Base-by-base conservation (phyloP, 2,113 vertebrate genomes). In the Neolamprologus hecqui region DNA sequence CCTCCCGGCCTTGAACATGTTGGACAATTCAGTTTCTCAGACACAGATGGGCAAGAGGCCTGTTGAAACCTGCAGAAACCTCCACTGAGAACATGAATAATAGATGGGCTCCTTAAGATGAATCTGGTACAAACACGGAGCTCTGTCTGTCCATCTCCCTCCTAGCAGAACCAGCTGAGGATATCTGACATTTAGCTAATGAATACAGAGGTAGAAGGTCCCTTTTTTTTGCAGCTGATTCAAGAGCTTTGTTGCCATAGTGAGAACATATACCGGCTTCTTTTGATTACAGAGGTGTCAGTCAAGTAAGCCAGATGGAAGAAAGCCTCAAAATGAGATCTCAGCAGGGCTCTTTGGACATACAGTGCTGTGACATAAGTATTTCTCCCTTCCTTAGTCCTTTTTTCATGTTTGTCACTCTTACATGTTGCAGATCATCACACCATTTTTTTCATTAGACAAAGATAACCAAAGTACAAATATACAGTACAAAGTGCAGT, bases 121-220 rank as follows among this genome's bases (percentile, higher is more conserved):
- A 89, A 82, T 35, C 31, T 47, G 60, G 82, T 84, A 51, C 54
- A 81, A 73, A 79, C 6, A 45, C n/a, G 28, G 63, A 82, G 81
- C 75, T 88, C 73, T 47, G 81, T 88, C 85, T n/a, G 49, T 86
- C 84, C 53, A 19, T 85, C 68, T 84, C 82, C 63, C 85, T 90
- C 65, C 28, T 4, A 86, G 79, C 42, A 75, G 80, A 93, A 65
- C 28, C 3, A 85, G 81, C 23, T 75, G 82, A 93, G 82, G 54
- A 89, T 87, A 37, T 85, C 80, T 94, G 94, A 93, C 94, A 94
- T 95, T 95, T 92, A 90, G 58, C 73, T 93, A 90, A 95, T 93
- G 88, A 91, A 91, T 23, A 79, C 77, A 83, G 54, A 86, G 73
- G 49, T 58, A 73, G 13, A 14, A 1, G 19, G 45, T 45, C 19